These are phyloP conservation scores for Aptenodytes patagonicus DNA, from an alignment of 2,113 vertebrate genomes.

Conservation along the genomic window DNA sequence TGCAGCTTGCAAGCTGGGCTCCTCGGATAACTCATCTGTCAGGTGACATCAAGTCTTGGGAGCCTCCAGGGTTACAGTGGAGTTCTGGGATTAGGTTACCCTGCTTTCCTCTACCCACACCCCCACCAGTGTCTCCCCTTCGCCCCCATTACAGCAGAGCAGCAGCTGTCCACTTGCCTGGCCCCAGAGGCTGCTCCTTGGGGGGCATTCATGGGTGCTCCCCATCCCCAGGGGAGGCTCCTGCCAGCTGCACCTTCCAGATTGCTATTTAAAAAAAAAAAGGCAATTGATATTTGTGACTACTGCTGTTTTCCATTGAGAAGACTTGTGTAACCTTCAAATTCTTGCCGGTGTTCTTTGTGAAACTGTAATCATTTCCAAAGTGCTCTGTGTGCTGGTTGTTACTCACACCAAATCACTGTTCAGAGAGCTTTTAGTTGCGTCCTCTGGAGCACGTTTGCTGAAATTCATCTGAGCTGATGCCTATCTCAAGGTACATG, in stretches of 20 bases:
- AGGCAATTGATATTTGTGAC: background rate
- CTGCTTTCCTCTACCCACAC: background rate
- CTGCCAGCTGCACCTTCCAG: background rate
- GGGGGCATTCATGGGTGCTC: rapidly evolving
- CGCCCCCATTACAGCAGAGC: background rate
- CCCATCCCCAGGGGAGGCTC: background rate
- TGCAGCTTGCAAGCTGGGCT: background rate
- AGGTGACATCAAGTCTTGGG: background rate
- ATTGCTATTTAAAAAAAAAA: background rate
- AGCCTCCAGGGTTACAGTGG: background rate
- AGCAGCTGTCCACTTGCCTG: background rate
- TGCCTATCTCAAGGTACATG: background rate
- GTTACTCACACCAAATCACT: background rate
- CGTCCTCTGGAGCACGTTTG: background rate
- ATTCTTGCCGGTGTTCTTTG: background rate
- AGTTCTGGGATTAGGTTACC: background rate
- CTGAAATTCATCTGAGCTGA: background rate
- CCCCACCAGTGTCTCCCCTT: background rate
- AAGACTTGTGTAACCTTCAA: background rate
- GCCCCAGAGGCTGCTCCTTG: background rate
- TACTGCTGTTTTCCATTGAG: background rate
- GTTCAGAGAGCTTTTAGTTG: background rate
- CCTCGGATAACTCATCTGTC: background rate
- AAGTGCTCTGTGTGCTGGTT: background rate
- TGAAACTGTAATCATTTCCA: background rate